Evolutionary conservation across 2,888 invertebrate genomes (phyloP).

Genomic region (Lithophane semibrunnea): DNA sequence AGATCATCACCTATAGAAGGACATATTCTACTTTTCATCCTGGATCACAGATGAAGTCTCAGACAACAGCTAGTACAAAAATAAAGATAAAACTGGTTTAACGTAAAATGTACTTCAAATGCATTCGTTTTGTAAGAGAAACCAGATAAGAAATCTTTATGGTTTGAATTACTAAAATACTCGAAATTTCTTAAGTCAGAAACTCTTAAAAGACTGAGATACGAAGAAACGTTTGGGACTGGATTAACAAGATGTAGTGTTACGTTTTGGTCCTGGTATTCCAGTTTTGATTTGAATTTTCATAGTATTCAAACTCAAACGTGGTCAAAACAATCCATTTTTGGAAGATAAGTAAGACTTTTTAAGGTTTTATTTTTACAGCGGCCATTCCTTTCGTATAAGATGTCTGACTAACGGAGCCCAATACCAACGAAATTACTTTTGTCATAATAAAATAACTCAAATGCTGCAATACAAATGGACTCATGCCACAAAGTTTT

Average conservation of each 20-base stretch:
- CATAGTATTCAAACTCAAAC: not conserved
- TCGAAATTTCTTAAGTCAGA: not conserved
- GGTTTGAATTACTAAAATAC: slow-evolving; percentile 10
- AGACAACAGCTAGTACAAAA: not conserved
- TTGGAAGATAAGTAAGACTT: not conserved
- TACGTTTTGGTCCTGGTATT: not conserved
- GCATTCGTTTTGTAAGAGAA: not conserved
- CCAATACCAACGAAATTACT: not conserved
- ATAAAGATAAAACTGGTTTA: slow-evolving; percentile 15
- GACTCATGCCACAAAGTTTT: not conserved
- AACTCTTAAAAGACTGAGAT: not conserved
- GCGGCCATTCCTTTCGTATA: not conserved
- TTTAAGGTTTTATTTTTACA: not conserved
- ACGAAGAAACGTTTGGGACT: not conserved
- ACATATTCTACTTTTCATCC: too few relatives aligned
- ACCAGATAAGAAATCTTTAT: slow-evolving; percentile 14
- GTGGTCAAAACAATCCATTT: not conserved
- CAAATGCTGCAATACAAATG: too few relatives aligned
- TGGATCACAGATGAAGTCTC: too few relatives aligned
- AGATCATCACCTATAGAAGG: too few relatives aligned
- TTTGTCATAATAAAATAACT: too few relatives aligned
- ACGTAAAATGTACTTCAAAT: too few relatives aligned
- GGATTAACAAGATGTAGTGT: not conserved
- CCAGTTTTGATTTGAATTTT: not conserved
- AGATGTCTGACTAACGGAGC: not conserved